Evolutionary conservation across 2,888 invertebrate genomes (phyloP).

Genomic region (Theretra japonica): DNA sequence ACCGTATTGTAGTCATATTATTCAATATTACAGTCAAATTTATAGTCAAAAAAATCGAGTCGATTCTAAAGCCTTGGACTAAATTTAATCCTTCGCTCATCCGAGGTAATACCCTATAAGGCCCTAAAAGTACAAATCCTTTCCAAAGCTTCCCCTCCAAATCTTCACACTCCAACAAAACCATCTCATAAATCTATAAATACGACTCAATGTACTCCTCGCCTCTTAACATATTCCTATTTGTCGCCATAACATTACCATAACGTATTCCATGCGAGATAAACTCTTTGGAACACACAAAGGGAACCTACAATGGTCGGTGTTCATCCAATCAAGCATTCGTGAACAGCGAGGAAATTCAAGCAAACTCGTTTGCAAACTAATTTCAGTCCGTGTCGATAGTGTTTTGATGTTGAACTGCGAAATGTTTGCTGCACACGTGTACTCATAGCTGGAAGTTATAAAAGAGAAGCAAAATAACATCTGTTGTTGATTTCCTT

Average conservation of each 20-base stretch:
- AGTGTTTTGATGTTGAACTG: constrained; percentile 14
- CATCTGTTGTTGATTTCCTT: too few relatives aligned
- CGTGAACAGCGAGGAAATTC: constrained; percentile 17
- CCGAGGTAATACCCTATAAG: too few relatives aligned
- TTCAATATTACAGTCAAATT: too few relatives aligned
- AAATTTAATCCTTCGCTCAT: too few relatives aligned
- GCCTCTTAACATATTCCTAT: background rate
- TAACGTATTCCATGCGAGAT: background rate
- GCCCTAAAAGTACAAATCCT: too few relatives aligned
- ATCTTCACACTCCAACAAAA: background rate
- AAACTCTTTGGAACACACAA: background rate
- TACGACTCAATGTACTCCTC: background rate
- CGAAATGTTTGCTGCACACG: background rate
- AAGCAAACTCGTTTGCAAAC: background rate
- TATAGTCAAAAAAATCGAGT: too few relatives aligned
- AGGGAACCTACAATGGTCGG: background rate
- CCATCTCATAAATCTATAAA: background rate
- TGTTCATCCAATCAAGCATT: background rate
- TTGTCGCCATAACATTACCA: constrained; percentile 9
- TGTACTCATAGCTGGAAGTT: too few relatives aligned
- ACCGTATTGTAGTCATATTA: too few relatives aligned
- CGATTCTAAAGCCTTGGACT: too few relatives aligned
- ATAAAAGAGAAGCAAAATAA: too few relatives aligned
- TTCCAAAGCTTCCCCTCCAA: background rate
- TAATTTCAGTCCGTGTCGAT: background rate